Evolutionary conservation across 2,888 invertebrate genomes (phyloP).

Genomic region (Orthosia cruda): DNA sequence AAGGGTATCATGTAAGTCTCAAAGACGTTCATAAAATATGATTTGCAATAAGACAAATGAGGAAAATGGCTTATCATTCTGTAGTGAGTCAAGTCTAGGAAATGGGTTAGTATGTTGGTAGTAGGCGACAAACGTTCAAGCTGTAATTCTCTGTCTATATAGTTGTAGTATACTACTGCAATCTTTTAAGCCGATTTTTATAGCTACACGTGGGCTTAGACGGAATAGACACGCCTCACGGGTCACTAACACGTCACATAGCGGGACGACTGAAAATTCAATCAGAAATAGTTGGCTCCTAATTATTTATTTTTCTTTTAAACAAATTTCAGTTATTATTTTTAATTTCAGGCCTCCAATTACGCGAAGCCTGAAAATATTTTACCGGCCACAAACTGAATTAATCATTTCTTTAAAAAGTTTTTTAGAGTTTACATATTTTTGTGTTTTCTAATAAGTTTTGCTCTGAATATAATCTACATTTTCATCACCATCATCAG

Average conservation of each 20-base stretch:
- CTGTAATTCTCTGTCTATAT: slow-evolving; percentile 32
- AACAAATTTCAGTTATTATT: neutral
- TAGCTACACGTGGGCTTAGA: slow-evolving; percentile 62
- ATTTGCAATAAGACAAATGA: slow-evolving; percentile 10
- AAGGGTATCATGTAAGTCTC: neutral
- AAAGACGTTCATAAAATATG: neutral
- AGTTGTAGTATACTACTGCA: slow-evolving; percentile 33
- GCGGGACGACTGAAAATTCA: slow-evolving; percentile 25
- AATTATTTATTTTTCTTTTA: neutral
- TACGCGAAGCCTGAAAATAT: neutral
- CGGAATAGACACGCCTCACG: slow-evolving; percentile 58
- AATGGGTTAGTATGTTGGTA: slow-evolving; percentile 65
- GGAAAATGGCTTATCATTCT: slow-evolving; percentile 48
- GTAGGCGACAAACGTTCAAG: slow-evolving; percentile 59
- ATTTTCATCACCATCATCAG: no score
- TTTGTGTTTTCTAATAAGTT: no score
- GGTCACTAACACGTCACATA: slow-evolving; percentile 45
- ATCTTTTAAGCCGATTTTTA: slow-evolving; percentile 67
- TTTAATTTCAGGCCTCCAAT: neutral
- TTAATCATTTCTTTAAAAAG: neutral
- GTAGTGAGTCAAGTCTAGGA: slow-evolving; percentile 38
- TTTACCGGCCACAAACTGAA: neutral
- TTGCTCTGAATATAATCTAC: neutral
- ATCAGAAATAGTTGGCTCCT: neutral
- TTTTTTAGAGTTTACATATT: neutral